Evolutionary conservation across 2,888 invertebrate genomes (phyloP), one percentile per base, ranked within the genome.

Genomic region (Nephrotoma appendiculata): DNA sequence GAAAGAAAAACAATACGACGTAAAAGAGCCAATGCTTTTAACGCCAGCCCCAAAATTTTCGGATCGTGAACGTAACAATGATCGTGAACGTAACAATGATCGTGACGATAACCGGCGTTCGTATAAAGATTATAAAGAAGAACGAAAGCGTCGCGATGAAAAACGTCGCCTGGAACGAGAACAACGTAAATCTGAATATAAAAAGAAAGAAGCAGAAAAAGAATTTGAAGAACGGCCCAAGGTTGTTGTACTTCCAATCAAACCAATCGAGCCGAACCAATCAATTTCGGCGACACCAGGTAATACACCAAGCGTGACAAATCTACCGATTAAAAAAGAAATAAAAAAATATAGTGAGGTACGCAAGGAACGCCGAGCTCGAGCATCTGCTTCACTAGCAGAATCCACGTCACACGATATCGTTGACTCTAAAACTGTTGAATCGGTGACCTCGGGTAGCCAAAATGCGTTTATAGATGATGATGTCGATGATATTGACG

Each of bases 101-200:
- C 44, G 86, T 41, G 42, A 84, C 31, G 86, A 41, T 71, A 87
- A 43, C 87, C 0, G 88, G 88, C 9, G 87, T 87, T 45, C 87
- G 86, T 84, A 84, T n/a, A 84, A 84, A 12, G 84, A 84, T n/a
- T 84, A 84, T 6, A 88, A 88, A 71, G 89, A 88, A 3, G 88
- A 89, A n/a, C 87, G 87, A 48, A 86, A 41, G 85, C 85, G 57
- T 86, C 90, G 91, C 5, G 90, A 91, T 88, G 90, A 90, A 86
- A 89, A 90, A 5, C 89, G 91, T 0, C 90, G 90, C 4, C 90
- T 91, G 86, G 91, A 91, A 44, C 90, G 93, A 89, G 91, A 92
- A 88, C 90, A 90, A 89, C 90, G 90, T 88, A 91, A 89, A 87
- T 90, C 89, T 85, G 86, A 89, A 31, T 45, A 89, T 89, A 87